Percentiles rank a stretch among this genome's conserved stretches.
phyloP scores from a whole-genome alignment of 1,140 invertebrate genomes.

The Panagrolaimus sp. region DNA sequence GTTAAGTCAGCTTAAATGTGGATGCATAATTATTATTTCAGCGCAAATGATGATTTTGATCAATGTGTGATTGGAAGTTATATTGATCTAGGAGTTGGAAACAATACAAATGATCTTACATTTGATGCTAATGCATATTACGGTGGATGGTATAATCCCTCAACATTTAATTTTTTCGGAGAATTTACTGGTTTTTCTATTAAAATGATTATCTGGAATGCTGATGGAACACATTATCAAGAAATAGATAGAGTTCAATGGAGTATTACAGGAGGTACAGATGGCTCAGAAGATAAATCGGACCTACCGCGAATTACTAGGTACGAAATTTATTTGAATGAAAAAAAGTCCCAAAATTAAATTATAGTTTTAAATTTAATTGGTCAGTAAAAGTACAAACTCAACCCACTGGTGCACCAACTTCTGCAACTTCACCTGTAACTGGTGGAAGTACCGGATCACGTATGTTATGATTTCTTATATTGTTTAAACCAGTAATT shows the following conservation, averaged over 20 bases:
- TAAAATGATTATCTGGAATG: conserved; percentile 4
- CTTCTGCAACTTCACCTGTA: no score
- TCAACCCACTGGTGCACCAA: no score
- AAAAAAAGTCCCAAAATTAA: not conserved
- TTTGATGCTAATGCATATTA: not conserved
- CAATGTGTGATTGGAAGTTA: not conserved
- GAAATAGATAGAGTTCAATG: not conserved
- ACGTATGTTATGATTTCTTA: no score
- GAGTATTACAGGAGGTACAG: not conserved
- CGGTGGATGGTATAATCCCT: conserved; percentile 3
- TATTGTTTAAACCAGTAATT: no score
- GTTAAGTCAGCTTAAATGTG: not conserved
- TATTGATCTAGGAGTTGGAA: not conserved
- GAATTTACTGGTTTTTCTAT: not conserved
- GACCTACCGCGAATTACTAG: not conserved
- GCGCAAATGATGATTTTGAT: not conserved
- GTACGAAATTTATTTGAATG: not conserved
- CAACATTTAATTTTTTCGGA: not conserved
- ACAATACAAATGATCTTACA: not conserved
- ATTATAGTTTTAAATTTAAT: not conserved
- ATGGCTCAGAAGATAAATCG: not conserved
- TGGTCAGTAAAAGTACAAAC: not conserved
- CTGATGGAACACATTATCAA: not conserved
- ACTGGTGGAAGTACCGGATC: no score
- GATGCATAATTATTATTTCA: not conserved